Base-by-base conservation (phyloP, 2,113 vertebrate species). In the Fulica atra region DNA sequence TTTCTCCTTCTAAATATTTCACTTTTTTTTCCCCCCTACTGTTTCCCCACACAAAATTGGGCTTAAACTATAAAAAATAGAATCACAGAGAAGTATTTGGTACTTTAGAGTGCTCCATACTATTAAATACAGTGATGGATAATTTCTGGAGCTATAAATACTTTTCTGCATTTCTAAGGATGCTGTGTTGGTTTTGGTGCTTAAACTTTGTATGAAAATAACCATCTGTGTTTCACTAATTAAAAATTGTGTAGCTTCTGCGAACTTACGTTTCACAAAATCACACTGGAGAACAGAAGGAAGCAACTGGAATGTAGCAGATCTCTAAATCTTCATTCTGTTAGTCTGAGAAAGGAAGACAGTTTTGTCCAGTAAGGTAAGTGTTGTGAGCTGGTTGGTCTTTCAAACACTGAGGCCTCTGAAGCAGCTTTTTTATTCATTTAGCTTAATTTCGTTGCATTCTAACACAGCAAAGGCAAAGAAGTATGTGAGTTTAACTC, bases 91-190 rank as follows among this genome's bases (percentile, higher is more conserved):
- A 84, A 68, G 18, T 66, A 23, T 71, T 92, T 93, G 40, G 51
- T 73, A 63, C 53, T 66, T 84, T n/a, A 42, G 60, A 83, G 44
- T 70, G 64, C 38, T 78, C 51, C 57, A 38, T 54, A 17, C 29
- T 64, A 14, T 48, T 77, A 80, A 71, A n/a, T 50, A 42, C 16
- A 40, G 20, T 38, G 63, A 70, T 92, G 87, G 92, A 89, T 85
- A 1, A 53, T 53, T 93, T 76, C 57, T 93, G 50, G 66, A 93
- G 26, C 38, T 69, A 50, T 42, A 91, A 79, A 53, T 80, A 76
- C 76, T 88, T 92, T 79, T 69, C 65, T 61, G 53, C 50, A 44
- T 92, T 89, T 92, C 53, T 89, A 92, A 92, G 89, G 79, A 60
- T 1, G 14, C 57, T 79, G 40, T 78, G 51, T 81, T 89, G 33